A percentile compares a stretch with the other conserved stretches of the same genome.
phyloP scores from a whole-genome alignment of 35 echinoderm and acorn worm species.

The Ophioderma brevispina region DNA sequence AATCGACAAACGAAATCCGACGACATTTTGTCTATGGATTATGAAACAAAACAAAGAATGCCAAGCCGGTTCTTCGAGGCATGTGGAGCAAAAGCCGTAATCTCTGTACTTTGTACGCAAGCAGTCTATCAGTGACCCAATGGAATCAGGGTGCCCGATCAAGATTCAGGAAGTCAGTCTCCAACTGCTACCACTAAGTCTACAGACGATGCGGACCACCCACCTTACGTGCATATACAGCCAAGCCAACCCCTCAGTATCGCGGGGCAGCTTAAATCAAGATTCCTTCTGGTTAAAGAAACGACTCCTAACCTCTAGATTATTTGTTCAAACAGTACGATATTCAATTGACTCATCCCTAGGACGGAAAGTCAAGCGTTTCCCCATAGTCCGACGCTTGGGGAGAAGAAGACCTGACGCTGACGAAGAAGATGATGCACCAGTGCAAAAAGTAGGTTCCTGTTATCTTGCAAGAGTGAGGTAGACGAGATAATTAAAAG shows the following conservation, averaged over 20 bases:
- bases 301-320: conserved; percentile 34
- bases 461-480: conserved; percentile 39
- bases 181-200: neutral
- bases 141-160: conserved; percentile 1
- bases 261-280: conserved; percentile 4
- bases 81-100: conserved; percentile 81
- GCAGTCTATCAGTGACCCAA: conserved; percentile 71
- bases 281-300: conserved; percentile 40
- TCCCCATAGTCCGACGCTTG: conserved; percentile 15
- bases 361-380: conserved; percentile 30
- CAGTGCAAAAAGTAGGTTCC: conserved; percentile 60
- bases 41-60: conserved; percentile 75
- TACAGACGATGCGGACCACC: neutral
- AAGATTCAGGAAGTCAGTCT: neutral
- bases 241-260: conserved; percentile 8
- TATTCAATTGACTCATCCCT: conserved; percentile 54
- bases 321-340: conserved; percentile 61
- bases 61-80: conserved; percentile 84
- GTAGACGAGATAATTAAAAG: neutral
- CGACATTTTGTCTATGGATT: no score
- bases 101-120: conserved; percentile 84
- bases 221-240: neutral
- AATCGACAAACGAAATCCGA: neutral
- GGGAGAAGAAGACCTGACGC: conserved; percentile 19
- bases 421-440: neutral